A percentile compares a stretch with the other conserved stretches of the same genome.
Conservation (phyloP, 2,113 vertebrate genomes). For the Toxotes chatareus region DNA sequence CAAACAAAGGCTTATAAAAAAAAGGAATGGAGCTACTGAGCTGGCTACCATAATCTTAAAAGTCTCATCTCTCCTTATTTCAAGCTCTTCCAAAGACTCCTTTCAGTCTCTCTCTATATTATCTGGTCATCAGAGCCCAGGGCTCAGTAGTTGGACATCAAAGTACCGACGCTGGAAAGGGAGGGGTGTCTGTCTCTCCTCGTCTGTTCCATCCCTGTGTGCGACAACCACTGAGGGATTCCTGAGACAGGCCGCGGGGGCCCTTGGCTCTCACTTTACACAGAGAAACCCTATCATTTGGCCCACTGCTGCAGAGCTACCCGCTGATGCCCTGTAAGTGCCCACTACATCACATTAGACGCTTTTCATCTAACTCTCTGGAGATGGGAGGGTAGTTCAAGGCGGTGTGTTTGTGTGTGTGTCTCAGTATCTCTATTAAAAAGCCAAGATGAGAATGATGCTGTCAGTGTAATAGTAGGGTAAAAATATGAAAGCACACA, state of each 20-base stretch:
- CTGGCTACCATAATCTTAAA: conserved; percentile 53
- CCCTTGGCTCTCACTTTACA: conserved; percentile 80
- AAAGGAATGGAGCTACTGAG: conserved; percentile 29
- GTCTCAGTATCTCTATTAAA: conserved; percentile 27
- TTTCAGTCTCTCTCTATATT: conserved; percentile 72
- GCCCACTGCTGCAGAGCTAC: conserved; percentile 45
- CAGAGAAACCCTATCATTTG: conserved; percentile 74
- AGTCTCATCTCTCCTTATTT: conserved; percentile 63
- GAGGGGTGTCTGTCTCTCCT: conserved; percentile 70
- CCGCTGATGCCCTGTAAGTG: conserved; percentile 66
- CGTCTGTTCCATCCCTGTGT: conserved; percentile 73
- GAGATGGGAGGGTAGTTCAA: conserved; percentile 54
- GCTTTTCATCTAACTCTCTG: conserved; percentile 69
- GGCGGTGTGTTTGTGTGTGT: conserved; percentile 12
- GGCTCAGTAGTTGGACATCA: conserved; percentile 79
- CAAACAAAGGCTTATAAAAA: conserved; percentile 22
- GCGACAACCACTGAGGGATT: conserved; percentile 66
- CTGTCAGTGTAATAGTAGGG: background rate
- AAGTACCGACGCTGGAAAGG: conserved; percentile 77
- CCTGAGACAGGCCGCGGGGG: conserved; percentile 63
- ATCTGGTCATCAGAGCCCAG: conserved; percentile 81
- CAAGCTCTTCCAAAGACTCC: conserved; percentile 63
- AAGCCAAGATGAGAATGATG: conserved; percentile 8
- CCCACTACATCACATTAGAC: conserved; percentile 65
- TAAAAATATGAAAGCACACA: background rate